A percentile compares a stretch with the other conserved stretches of the same genome.
These are phyloP conservation scores for Tetragonula clypearis DNA, from an alignment of 1,140 invertebrate species.

Conservation along the genomic window DNA sequence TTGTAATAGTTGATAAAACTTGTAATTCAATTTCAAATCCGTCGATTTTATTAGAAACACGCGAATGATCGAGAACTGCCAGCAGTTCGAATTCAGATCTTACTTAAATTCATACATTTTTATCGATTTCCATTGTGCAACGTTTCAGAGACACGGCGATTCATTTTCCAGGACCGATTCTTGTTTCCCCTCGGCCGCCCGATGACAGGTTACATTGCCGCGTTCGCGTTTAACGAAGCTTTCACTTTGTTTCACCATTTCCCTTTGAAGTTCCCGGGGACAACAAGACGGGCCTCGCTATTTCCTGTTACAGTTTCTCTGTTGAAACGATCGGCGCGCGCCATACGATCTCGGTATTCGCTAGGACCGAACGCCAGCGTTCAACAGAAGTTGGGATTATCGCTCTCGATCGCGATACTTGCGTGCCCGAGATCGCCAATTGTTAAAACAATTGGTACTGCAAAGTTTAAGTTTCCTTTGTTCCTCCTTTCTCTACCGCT, in stretches of 20 bases:
- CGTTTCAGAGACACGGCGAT: neutral
- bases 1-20: too few relatives aligned
- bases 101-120: neutral
- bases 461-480: constrained; percentile 7
- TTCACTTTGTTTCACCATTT: constrained; percentile 32
- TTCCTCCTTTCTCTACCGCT: neutral
- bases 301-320: constrained; percentile 43
- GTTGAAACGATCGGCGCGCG: neutral
- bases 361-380: constrained; percentile 13
- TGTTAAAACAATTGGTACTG: constrained; percentile 20
- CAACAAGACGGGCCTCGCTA: constrained; percentile 10
- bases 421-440: constrained; percentile 1
- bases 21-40: neutral
- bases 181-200: neutral
- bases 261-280: constrained; percentile 29
- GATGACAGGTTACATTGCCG: constrained; percentile 33
- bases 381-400: constrained; percentile 49
- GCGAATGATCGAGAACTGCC: too few relatives aligned
- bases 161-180: constrained; percentile 9
- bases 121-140: neutral
- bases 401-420: constrained; percentile 48
- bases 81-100: too few relatives aligned
- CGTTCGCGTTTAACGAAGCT: constrained; percentile 21
- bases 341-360: neutral
- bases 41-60: neutral